phyloP scores from a whole-genome alignment of 2,797 vertebrate genomes.

The Antrozous pallidus region DNA sequence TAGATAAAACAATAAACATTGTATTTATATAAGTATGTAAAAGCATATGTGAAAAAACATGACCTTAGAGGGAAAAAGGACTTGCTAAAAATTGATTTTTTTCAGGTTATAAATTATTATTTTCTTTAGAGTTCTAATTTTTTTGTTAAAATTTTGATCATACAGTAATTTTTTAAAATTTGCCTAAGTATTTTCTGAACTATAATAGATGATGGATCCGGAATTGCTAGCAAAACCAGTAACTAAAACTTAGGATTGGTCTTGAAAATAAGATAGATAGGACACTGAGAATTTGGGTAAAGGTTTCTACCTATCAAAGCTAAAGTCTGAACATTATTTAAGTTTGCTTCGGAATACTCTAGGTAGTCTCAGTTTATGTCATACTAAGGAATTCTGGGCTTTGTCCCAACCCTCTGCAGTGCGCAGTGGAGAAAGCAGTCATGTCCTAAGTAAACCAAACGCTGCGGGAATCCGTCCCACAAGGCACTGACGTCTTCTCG shows the following conservation, averaged over 20 bases:
- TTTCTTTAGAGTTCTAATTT: not conserved
- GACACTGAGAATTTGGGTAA: not conserved
- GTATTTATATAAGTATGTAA: not conserved
- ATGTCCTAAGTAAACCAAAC: not conserved
- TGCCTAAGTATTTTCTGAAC: not conserved
- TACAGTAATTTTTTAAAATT: not conserved
- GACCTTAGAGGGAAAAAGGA: not conserved
- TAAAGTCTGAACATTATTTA: not conserved
- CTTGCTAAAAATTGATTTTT: not conserved
- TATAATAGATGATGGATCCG: not conserved
- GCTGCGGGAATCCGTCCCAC: not conserved
- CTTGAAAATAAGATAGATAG: not conserved
- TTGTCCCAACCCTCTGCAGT: not conserved
- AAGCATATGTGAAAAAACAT: not conserved
- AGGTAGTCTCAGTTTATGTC: not conserved
- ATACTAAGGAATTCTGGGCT: not conserved
- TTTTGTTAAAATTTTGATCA: not conserved
- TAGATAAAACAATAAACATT: not conserved
- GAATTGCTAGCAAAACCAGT: not conserved
- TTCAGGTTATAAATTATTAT: not conserved
- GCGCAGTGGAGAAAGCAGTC: not conserved
- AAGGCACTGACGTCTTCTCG: not conserved
- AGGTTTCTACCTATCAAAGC: not conserved
- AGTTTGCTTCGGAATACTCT: not conserved
- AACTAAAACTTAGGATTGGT: not conserved